Conservation (phyloP, 2,888 invertebrate species). For the Piscicola geometra region DNA sequence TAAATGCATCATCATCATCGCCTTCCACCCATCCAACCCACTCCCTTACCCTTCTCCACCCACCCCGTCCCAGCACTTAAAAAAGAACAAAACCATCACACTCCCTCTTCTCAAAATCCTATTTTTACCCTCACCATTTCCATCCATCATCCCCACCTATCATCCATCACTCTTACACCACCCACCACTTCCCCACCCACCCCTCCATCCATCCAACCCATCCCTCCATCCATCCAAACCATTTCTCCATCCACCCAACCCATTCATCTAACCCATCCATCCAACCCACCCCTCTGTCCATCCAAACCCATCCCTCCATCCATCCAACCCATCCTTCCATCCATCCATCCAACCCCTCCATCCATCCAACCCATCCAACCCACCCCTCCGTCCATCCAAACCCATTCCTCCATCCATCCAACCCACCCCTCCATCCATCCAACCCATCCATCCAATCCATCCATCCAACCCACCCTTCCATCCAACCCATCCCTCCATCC, state of each 20-base stretch:
- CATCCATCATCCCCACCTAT: too few species aligned
- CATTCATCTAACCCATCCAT: neutral
- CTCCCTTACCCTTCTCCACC: too few species aligned
- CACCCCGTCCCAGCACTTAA: too few species aligned
- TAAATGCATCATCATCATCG: too few species aligned
- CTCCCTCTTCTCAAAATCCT: too few species aligned
- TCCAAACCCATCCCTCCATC: neutral
- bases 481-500: slow-evolving; percentile 62
- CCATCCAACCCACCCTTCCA: neutral
- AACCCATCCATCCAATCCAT: neutral
- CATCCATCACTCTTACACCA: neutral
- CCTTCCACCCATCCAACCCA: too few species aligned
- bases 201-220: neutral
- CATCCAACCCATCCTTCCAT: too few species aligned
- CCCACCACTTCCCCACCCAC: slow-evolving; percentile 74
- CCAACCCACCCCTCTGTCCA: slow-evolving; percentile 41
- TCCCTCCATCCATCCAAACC: slow-evolving; percentile 69
- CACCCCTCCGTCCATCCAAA: neutral
- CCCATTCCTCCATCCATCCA: neutral
- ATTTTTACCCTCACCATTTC: too few species aligned
- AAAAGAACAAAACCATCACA: too few species aligned
- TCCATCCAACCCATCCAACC: slow-evolving; percentile 66
- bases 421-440: slow-evolving; percentile 63
- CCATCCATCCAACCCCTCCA: slow-evolving; percentile 38
- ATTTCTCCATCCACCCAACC: neutral